Conservation (phyloP, 2,797 vertebrate genomes). For the Iguana delicatissima region DNA sequence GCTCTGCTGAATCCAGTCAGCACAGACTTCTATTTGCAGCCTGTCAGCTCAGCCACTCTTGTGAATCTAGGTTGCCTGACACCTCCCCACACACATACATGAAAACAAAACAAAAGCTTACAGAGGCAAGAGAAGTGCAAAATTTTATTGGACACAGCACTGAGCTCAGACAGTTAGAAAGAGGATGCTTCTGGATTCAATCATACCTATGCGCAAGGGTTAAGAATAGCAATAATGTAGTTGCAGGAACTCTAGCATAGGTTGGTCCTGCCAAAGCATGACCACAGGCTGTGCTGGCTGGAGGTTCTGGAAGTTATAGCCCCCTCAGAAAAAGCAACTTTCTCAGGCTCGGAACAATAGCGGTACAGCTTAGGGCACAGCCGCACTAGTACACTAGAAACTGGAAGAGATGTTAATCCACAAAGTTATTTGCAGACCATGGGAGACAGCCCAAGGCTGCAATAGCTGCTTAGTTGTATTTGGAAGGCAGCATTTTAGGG, state of each 20-base stretch:
- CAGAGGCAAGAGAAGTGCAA: rapidly evolving
- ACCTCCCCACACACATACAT: neutral
- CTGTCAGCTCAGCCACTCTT: neutral
- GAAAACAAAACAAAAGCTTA: neutral
- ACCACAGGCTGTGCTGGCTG: too few relatives aligned
- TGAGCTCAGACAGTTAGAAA: rapidly evolving
- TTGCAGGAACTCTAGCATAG: neutral
- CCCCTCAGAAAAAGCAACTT: too few relatives aligned
- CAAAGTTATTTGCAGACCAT: neutral
- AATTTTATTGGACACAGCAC: slow-evolving; percentile 62
- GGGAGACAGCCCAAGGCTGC: neutral
- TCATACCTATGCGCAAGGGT: neutral
- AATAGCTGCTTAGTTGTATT: neutral
- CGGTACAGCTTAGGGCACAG: neutral
- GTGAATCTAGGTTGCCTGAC: neutral
- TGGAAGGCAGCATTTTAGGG: rapidly evolving
- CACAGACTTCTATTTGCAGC: neutral
- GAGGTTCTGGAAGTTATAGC: too few relatives aligned
- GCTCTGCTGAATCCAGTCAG: neutral
- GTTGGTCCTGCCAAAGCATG: too few relatives aligned
- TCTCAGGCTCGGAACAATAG: too few relatives aligned
- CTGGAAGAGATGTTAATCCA: neutral
- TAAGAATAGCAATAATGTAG: neutral
- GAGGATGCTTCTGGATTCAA: neutral
- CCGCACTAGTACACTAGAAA: rapidly evolving